These are phyloP conservation scores for Augochlora pura DNA, from an alignment of 1,140 invertebrate species.

Conservation along the genomic window DNA sequence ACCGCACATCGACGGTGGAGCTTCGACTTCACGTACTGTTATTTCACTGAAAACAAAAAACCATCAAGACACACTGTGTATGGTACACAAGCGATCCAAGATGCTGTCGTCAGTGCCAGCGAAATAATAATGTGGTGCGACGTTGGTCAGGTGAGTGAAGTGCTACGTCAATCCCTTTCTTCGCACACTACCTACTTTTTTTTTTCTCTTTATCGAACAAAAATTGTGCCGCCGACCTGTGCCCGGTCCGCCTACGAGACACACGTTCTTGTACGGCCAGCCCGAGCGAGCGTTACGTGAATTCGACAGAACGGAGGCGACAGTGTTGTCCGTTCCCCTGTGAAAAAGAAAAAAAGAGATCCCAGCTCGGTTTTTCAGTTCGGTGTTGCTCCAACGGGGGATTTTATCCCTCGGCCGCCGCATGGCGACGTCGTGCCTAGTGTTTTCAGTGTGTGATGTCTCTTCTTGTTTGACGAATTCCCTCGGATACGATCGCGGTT, in stretches of 20 bases:
- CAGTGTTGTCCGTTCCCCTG: conserved; percentile 15
- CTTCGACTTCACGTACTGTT: conserved; percentile 56
- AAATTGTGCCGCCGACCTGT: conserved; percentile 24
- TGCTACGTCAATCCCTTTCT: conserved; percentile 37
- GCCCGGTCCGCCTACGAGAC: conserved; percentile 15
- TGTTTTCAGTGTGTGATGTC: conserved; percentile 32
- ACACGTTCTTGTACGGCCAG: conserved; percentile 13
- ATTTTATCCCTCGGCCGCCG: neutral
- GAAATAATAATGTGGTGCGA: conserved; percentile 81
- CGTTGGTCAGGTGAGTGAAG: conserved; percentile 79
- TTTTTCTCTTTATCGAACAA: conserved; percentile 13
- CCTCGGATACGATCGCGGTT: neutral
- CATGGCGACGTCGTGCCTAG: conserved; percentile 6
- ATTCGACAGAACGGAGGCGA: conserved; percentile 5
- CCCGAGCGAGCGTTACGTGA: conserved; percentile 42
- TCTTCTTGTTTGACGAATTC: neutral
- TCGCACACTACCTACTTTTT: neutral
- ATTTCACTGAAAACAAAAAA: conserved; percentile 50
- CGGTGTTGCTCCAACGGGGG: conserved; percentile 12
- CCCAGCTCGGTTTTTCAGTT: neutral
- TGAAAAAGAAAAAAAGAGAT: conserved; percentile 20
- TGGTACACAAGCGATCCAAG: conserved; percentile 75
- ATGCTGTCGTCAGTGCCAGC: conserved; percentile 79
- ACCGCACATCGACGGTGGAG: conserved; percentile 61
- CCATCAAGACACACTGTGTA: conserved; percentile 64